phyloP scores from a whole-genome alignment of 2,797 vertebrate species.

The Macroramphosus scolopax region DNA sequence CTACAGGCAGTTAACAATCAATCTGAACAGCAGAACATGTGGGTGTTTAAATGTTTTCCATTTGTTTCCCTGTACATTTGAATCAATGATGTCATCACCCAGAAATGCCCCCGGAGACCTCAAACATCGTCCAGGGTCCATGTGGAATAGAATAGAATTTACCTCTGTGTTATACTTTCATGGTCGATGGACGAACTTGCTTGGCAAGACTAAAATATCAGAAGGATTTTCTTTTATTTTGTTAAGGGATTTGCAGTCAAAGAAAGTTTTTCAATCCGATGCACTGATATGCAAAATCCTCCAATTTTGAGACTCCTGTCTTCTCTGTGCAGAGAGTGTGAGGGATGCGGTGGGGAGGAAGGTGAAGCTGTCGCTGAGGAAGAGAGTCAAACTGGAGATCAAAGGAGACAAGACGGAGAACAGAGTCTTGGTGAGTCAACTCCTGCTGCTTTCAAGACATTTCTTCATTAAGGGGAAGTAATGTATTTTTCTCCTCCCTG shows the following conservation, averaged over 20 bases:
- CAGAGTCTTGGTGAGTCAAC: slow-evolving; percentile 88
- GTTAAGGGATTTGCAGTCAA: too few relatives aligned
- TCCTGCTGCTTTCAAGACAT: slow-evolving; percentile 19
- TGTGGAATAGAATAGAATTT: too few relatives aligned
- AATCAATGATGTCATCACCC: too few relatives aligned
- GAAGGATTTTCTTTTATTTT: too few relatives aligned
- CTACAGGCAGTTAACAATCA: slow-evolving; percentile 46
- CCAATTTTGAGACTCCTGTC: neutral
- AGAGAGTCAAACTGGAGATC: slow-evolving; percentile 91
- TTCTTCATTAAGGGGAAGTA: slow-evolving; percentile 25
- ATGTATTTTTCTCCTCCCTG: neutral
- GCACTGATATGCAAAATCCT: neutral
- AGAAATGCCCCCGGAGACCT: too few relatives aligned
- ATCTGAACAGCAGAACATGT: slow-evolving; percentile 27
- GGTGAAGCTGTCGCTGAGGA: slow-evolving; percentile 90
- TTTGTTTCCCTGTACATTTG: too few relatives aligned
- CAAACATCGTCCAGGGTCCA: too few relatives aligned
- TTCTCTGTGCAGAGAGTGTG: slow-evolving; percentile 82
- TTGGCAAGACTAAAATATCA: too few relatives aligned
- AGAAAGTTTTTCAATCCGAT: too few relatives aligned
- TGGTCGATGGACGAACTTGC: too few relatives aligned
- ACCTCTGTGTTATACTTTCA: too few relatives aligned
- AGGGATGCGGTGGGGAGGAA: slow-evolving; percentile 91
- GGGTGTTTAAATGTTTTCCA: too few relatives aligned
- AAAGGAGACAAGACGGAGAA: slow-evolving; percentile 94